A percentile compares a stretch with the other conserved stretches of the same genome.
Evolutionary conservation across 92 coral and sea anemone species (phyloP).

Genomic region (Virgularia gustaviana): DNA sequence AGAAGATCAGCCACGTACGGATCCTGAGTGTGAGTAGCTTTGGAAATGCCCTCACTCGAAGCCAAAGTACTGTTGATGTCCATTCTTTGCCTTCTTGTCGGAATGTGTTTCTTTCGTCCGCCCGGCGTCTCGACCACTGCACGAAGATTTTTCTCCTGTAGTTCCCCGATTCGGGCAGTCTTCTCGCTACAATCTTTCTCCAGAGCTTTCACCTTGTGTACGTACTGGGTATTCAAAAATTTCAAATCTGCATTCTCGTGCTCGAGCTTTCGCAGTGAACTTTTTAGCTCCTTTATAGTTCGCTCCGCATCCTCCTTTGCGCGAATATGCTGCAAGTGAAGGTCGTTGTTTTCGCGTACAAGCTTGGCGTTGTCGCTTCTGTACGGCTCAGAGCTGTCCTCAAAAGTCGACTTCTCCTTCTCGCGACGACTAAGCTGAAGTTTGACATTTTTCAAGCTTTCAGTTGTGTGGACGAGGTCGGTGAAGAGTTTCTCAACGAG

Average conservation of each 20-base stretch:
- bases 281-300: slow-evolving; percentile 77
- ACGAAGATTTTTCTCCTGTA: slow-evolving; percentile 93
- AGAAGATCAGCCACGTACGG: slow-evolving; percentile 97
- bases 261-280: slow-evolving; percentile 85
- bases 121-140: slow-evolving; percentile 99
- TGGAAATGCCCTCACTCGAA: slow-evolving; percentile 56
- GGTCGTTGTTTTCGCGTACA: slow-evolving; percentile 94
- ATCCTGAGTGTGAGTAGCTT: slow-evolving; percentile 58
- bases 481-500: slow-evolving; percentile 96
- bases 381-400: slow-evolving; percentile 96
- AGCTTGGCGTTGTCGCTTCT: slow-evolving; percentile 97
- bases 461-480: slow-evolving; percentile 97
- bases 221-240: slow-evolving; percentile 95
- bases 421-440: slow-evolving; percentile 70
- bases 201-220: slow-evolving; percentile 95
- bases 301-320: slow-evolving; percentile 87
- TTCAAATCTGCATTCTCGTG: slow-evolving; percentile 98
- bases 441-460: slow-evolving; percentile 92
- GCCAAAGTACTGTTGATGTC: slow-evolving; percentile 94
- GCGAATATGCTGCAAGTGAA: slow-evolving; percentile 88
- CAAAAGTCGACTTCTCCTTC: slow-evolving; percentile 69
- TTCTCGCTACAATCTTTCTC: slow-evolving; percentile 85
- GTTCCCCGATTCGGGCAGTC: slow-evolving; percentile 81
- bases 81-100: slow-evolving; percentile 94
- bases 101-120: slow-evolving; percentile 92